These are phyloP conservation scores for Sesia apiformis DNA, from an alignment of 2,888 invertebrate species.

Conservation along the genomic window DNA sequence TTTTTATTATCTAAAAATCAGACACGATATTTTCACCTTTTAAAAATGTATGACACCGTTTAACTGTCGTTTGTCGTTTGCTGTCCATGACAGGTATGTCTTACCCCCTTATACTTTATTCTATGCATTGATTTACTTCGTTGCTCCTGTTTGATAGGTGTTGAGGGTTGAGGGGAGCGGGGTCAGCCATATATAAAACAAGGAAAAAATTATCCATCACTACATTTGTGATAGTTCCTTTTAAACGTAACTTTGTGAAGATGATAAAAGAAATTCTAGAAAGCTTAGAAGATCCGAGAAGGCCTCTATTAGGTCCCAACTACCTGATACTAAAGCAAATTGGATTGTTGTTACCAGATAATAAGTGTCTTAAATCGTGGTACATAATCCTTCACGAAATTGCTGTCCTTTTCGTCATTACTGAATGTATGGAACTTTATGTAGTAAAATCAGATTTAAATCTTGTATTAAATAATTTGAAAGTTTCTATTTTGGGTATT, in stretches of 20 bases:
- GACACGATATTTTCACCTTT: background rate
- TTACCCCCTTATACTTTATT: background rate
- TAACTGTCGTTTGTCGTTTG: background rate
- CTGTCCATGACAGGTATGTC: background rate
- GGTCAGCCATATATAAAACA: background rate
- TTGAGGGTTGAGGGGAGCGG: background rate
- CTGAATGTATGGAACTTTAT: slow-evolving; percentile 49
- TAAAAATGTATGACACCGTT: background rate
- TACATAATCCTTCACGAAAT: slow-evolving; percentile 35
- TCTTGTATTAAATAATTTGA: slow-evolving; percentile 47
- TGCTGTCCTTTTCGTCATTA: slow-evolving; percentile 38
- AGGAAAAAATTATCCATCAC: background rate
- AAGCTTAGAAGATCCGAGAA: slow-evolving; percentile 34
- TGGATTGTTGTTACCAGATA: slow-evolving; percentile 41
- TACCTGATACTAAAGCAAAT: slow-evolving; percentile 39
- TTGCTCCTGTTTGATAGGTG: too few species aligned
- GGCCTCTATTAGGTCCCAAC: slow-evolving; percentile 46
- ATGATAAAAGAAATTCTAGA: slow-evolving; percentile 30
- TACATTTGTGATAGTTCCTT: background rate
- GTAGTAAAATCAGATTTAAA: slow-evolving; percentile 43
- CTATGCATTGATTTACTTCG: too few species aligned
- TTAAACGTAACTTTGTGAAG: slow-evolving; percentile 3
- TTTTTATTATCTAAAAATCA: too few species aligned
- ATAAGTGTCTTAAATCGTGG: slow-evolving; percentile 17
- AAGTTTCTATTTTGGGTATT: slow-evolving; percentile 52